These are phyloP conservation scores for Cistogaster globosa DNA, from an alignment of 2,888 invertebrate species.

Conservation along the genomic window DNA sequence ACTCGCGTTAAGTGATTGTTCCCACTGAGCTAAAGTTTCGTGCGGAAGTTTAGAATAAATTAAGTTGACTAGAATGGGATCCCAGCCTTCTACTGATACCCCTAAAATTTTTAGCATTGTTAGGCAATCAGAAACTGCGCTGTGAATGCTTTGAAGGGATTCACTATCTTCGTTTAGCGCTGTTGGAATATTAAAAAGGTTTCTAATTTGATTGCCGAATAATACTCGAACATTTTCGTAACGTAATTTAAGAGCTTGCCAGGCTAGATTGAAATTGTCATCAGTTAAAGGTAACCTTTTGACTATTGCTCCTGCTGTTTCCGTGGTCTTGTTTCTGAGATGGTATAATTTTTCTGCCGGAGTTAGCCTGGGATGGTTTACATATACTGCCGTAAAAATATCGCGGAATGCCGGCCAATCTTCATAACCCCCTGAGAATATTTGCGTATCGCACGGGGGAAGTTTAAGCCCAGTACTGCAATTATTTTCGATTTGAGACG, in stretches of 20 bases:
- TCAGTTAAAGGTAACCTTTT: no score
- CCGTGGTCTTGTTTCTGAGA: background rate
- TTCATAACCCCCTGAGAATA: background rate
- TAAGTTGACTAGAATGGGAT: no score
- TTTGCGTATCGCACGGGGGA: background rate
- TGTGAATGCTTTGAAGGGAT: slow-evolving; percentile 5
- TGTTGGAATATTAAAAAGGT: background rate
- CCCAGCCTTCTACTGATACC: background rate
- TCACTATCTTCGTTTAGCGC: slow-evolving; percentile 18
- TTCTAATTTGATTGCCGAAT: no score
- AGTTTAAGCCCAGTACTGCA: background rate
- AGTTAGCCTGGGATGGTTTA: background rate
- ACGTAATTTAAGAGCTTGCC: background rate
- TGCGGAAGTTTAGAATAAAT: no score
- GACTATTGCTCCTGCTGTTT: no score
- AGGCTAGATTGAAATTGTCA: no score
- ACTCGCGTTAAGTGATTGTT: no score
- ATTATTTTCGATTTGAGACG: no score
- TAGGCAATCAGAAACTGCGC: slow-evolving; percentile 23
- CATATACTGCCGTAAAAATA: background rate
- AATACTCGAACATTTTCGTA: no score
- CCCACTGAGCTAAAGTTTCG: no score
- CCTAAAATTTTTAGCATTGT: background rate
- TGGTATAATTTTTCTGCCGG: background rate
- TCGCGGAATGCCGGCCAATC: background rate